Base-by-base conservation (phyloP, 2,113 vertebrate species). In the Ahaetulla prasina region DNA sequence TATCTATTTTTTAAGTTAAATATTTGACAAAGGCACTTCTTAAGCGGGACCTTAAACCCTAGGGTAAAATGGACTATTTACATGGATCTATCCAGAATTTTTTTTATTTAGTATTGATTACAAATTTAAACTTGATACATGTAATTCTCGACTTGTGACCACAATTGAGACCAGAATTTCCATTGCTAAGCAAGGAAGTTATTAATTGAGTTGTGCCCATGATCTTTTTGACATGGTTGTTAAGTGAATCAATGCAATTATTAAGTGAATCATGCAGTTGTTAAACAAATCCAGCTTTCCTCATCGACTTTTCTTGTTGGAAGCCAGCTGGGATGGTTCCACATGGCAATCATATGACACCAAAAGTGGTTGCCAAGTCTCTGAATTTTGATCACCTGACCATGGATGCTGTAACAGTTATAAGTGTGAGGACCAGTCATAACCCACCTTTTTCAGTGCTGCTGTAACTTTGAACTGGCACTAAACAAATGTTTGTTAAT, bases 1-100 rank as follows among this genome's bases (percentile, higher is more conserved):
- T 2, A 5, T 30, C 87, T 90, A 14, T 68, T 87, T 27, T 74
- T 52, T 30, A 49, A 45, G 55, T 68, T 89, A 80, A 7, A 49
- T 0, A 0, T 49, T 47, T 43, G 10, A 6, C 50, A 23, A 49
- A 68, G 55, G 2, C 55, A 89, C 20, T 87, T 47, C 88, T 90
- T 92, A 27, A 63, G 89, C 85, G 53, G 89, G 86, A 85, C 50
- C 57, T 80, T 43, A 80, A 92, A 20, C 85, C 45, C 74, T 4
- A 0, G 16, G 52, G 54, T 0, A 0, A 1, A 23, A 39, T 47
- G 30, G 30, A 27, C 49, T 88, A n/a, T 39, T 80, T 89, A 60
- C 88, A 30, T 49, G 55, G 47, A 92, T 89, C 63, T 63, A 0
- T 8, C 0, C 49, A 54, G 35, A 92, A 45, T 87, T 85, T 89